Base-by-base conservation (phyloP, 2,888 invertebrate genomes). In the Sarcophaga carnaria region DNA sequence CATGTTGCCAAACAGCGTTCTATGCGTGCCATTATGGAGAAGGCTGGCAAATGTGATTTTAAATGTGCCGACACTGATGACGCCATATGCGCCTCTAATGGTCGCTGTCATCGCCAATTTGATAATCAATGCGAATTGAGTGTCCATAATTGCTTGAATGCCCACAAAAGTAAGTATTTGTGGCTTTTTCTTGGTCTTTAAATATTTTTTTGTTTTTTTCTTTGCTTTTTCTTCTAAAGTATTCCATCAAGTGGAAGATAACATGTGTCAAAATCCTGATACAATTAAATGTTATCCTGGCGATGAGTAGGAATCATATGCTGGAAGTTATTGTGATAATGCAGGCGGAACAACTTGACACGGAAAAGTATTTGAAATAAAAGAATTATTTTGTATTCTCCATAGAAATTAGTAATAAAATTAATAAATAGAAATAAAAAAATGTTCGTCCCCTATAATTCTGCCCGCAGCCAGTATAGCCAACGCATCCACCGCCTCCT, bases 141-240 rank as follows among this genome's bases (percentile, higher is more conserved):
- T 20, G 89, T 91, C 67, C 91, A 91, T 87, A 92, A 92, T 72
- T 92, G 92, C 45, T 89, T 90, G 47, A 90, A 90, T 88, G 90
- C 92, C 3, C 89, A 90, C 47, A 91, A 90, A 76, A 47, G 83
- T 84, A 75, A 70, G 67, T 74, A 1, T 2, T 37, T 37, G 8
- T 37, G 10, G 37, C 8, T 2, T 2, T 1, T 17, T 2, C 11
- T 25, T 14, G 12, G 37, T 66, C 88, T 84, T 12, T 25, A 25
- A 25, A 25, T 2, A 22, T 14, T 17, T n/a, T 17, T 37, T 17
- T 37, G 6, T 37, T 10, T 17, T 17, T 54, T 54, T 14, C 4
- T 54, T 54, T 17, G 4, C 0, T 17, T 14, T 63, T 54, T 37
- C 10, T 4, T 75, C 59, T 47, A 3, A 27, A 79, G 83, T 27